Percentiles rank a stretch among this genome's conserved stretches.
Conservation (phyloP, 2,113 vertebrate species). For the Thunnus maccoyii region DNA sequence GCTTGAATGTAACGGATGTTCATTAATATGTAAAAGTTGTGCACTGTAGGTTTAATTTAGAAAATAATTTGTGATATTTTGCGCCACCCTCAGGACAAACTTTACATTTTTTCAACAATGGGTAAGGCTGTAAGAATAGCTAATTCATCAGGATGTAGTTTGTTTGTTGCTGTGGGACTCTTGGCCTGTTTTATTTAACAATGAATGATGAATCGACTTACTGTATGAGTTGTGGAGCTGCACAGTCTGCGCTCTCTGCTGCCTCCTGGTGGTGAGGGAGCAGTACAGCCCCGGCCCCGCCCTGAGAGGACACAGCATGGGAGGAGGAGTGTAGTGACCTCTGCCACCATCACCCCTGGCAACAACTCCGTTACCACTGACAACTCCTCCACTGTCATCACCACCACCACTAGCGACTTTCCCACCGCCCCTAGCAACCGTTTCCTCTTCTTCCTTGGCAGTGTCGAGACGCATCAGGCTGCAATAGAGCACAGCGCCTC, state of each 20-base stretch:
- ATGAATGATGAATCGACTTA: conserved; percentile 2
- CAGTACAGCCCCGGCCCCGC: conserved; percentile 61
- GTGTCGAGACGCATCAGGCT: conserved; percentile 47
- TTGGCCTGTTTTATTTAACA: no score
- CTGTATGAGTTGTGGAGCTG: conserved; percentile 21
- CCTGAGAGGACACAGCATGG: conserved; percentile 62
- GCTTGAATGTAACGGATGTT: no score
- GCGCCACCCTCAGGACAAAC: no score
- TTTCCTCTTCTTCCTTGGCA: not conserved
- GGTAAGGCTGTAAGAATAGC: no score
- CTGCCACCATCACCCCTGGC: not conserved
- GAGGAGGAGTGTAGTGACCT: conserved; percentile 61
- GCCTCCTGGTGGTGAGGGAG: conserved; percentile 45
- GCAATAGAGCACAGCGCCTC: conserved; percentile 32
- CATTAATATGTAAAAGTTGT: no score
- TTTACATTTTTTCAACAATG: no score
- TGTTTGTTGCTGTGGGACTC: no score
- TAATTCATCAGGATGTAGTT: no score
- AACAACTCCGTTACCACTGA: not conserved
- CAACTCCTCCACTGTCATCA: not conserved
- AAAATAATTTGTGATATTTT: no score
- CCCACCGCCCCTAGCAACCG: not conserved
- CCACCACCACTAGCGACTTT: not conserved
- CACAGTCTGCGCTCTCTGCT: conserved; percentile 21
- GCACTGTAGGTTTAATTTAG: no score